These are phyloP conservation scores for Xanthia togata DNA, from an alignment of 2,888 invertebrate genomes.

Conservation along the genomic window DNA sequence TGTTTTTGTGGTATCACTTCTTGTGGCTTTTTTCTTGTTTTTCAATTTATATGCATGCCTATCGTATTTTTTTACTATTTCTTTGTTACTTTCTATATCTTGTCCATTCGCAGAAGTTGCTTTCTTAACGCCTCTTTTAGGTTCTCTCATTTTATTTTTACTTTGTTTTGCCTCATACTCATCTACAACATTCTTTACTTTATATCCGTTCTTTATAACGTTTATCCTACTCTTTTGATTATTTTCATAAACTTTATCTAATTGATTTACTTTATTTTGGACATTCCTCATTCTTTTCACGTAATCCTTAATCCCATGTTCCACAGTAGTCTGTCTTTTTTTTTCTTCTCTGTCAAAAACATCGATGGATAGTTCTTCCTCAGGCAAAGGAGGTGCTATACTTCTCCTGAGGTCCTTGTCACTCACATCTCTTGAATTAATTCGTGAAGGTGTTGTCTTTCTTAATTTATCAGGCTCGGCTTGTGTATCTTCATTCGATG, in stretches of 20 bases:
- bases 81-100: not conserved
- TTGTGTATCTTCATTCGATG: not conserved
- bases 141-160: not conserved
- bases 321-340: no score
- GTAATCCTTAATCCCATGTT: not conserved
- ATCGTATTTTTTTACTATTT: not conserved
- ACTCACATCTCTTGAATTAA: not conserved
- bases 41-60: not conserved
- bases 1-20: not conserved
- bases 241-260: not conserved
- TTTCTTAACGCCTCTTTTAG: no score
- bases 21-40: not conserved
- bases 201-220: not conserved
- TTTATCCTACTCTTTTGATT: not conserved
- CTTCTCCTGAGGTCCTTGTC: not conserved
- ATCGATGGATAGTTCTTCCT: not conserved
- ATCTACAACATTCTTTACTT: not conserved
- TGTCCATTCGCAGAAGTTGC: not conserved
- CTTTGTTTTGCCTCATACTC: not conserved
- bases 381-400: not conserved
- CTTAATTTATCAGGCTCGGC: not conserved
- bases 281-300: not conserved
- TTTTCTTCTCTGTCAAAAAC: slow-evolving; percentile 2
- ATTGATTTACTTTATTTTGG: not conserved
- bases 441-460: not conserved